A percentile compares a stretch with the other conserved stretches of the same genome.
Conservation (phyloP, 1,140 invertebrate species). For the Ectropis grisescens region DNA sequence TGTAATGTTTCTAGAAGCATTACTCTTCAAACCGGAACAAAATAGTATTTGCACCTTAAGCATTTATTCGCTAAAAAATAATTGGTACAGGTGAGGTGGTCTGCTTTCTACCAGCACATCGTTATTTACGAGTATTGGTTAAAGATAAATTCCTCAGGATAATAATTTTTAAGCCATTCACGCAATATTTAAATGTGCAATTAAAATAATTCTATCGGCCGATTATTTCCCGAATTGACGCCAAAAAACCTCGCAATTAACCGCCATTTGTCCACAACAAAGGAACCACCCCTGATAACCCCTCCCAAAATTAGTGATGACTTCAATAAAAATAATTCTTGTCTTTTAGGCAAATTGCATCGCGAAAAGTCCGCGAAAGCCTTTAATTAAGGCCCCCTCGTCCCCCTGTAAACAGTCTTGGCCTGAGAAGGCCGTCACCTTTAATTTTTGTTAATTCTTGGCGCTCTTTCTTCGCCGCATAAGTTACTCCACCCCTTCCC, state of each 20-base stretch:
- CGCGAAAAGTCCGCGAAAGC: conserved; percentile 62
- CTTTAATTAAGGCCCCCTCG: conserved; percentile 63
- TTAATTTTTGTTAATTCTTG: conserved; percentile 70
- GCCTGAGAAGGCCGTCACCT: conserved; percentile 70
- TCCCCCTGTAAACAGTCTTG: conserved; percentile 58
- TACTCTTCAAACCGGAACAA: no score
- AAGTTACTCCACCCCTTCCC: conserved; percentile 63
- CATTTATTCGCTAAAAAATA: no score
- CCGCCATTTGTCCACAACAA: conserved; percentile 63
- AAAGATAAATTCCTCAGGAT: no score
- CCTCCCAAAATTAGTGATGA: conserved; percentile 65
- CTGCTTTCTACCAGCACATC: no score
- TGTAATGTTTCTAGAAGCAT: no score
- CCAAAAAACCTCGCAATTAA: conserved; percentile 59
- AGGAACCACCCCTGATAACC: conserved; percentile 28
- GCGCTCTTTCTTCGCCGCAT: conserved; percentile 64
- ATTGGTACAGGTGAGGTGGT: no score
- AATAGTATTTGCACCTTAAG: no score
- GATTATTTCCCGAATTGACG: conserved; percentile 37
- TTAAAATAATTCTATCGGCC: conserved; percentile 3
- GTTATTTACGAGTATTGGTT: no score
- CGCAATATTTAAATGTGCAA: no score
- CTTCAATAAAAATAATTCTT: conserved; percentile 71
- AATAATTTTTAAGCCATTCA: no score
- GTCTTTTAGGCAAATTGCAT: conserved; percentile 70